phyloP scores from a whole-genome alignment of 2,888 invertebrate species.

The Apodemia hepburni region DNA sequence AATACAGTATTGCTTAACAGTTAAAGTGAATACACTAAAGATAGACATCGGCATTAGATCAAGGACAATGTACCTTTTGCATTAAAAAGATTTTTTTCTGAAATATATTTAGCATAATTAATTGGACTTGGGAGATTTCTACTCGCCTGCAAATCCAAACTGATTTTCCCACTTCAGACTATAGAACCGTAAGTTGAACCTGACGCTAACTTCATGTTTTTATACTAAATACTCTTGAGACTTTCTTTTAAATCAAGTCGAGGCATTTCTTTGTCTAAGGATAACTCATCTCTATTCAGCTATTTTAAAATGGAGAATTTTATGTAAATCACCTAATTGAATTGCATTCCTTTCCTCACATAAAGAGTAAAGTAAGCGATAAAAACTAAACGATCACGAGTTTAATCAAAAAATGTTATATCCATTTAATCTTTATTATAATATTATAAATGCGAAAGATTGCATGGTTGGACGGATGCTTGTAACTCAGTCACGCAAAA shows the following conservation, averaged over 20 bases:
- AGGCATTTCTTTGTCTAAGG: slow-evolving; percentile 37
- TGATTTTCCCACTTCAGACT: slow-evolving; percentile 11
- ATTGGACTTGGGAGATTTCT: slow-evolving; percentile 7
- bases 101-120: not conserved
- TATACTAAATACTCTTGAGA: slow-evolving; percentile 54
- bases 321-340: not conserved
- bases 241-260: slow-evolving; percentile 53
- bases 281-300: not conserved
- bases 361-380: not conserved
- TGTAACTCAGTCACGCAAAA: too few relatives aligned
- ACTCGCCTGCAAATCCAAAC: slow-evolving; percentile 1
- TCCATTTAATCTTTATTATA: too few relatives aligned
- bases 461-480: too few relatives aligned
- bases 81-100: too few relatives aligned
- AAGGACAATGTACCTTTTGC: too few relatives aligned
- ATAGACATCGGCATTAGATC: too few relatives aligned
- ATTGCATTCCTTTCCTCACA: not conserved
- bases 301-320: not conserved
- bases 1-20: too few relatives aligned
- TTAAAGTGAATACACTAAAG: too few relatives aligned
- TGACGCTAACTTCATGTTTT: slow-evolving; percentile 20
- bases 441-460: too few relatives aligned
- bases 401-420: not conserved
- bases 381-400: not conserved
- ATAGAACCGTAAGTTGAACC: slow-evolving; percentile 18